Evolutionary conservation across 2,797 vertebrate genomes (phyloP).

Genomic region (Synanceia verrucosa): DNA sequence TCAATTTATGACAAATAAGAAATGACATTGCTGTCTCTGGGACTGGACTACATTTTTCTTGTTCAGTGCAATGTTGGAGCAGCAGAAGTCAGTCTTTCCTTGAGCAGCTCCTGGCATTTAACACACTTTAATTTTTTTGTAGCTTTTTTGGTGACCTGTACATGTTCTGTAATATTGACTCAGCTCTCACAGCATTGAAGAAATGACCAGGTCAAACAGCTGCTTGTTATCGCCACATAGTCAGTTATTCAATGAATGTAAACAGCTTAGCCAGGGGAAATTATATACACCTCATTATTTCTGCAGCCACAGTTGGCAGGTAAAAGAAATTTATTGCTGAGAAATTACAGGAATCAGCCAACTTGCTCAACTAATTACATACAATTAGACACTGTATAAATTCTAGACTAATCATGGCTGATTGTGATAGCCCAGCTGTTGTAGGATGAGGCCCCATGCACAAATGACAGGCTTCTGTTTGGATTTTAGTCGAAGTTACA

Average conservation of each 20-base stretch:
- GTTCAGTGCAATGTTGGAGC: slow-evolving; percentile 9
- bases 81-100: slow-evolving; percentile 20
- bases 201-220: slow-evolving; percentile 23
- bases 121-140: slow-evolving; percentile 9
- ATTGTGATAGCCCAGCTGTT: slow-evolving; percentile 57
- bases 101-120: slow-evolving; percentile 20
- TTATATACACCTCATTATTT: slow-evolving; percentile 1
- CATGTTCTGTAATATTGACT: slow-evolving; percentile 47
- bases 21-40: not conserved
- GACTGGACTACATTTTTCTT: slow-evolving; percentile 15
- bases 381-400: slow-evolving; percentile 66
- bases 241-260: slow-evolving; percentile 23
- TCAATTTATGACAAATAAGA: slow-evolving; percentile 10
- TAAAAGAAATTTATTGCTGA: slow-evolving; percentile 50
- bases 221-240: slow-evolving; percentile 1
- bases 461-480: slow-evolving; percentile 23
- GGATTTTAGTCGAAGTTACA: no score
- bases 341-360: slow-evolving; percentile 57
- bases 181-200: slow-evolving; percentile 11
- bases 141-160: slow-evolving; percentile 13
- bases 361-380: slow-evolving; percentile 61
- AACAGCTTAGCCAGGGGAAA: not conserved
- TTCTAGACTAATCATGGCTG: slow-evolving; percentile 55
- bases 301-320: slow-evolving; percentile 31
- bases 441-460: slow-evolving; percentile 28